phyloP scores from a whole-genome alignment of 2,888 invertebrate species.

The Archips xylosteana region DNA sequence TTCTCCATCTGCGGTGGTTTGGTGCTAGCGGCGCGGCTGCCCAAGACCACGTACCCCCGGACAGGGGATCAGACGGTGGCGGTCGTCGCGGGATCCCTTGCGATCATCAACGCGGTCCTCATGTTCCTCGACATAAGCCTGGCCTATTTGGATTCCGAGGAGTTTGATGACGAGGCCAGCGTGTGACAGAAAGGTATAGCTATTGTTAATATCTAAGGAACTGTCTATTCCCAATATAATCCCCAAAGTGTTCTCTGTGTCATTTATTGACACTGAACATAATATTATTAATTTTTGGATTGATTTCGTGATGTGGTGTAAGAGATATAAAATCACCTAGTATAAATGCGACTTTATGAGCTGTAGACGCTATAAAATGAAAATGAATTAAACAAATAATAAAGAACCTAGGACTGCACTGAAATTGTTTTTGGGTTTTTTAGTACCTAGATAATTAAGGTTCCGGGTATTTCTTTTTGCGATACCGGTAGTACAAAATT shows the following conservation, averaged over 20 bases:
- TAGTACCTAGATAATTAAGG: neutral
- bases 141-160: constrained; percentile 79
- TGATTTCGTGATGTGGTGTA: neutral
- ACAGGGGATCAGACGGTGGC: constrained; percentile 69
- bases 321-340: neutral
- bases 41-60: constrained; percentile 57
- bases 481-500: neutral
- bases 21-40: constrained; percentile 61
- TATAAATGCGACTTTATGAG: constrained; percentile 5
- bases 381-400: neutral
- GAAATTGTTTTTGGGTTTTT: neutral
- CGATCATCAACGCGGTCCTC: constrained; percentile 65
- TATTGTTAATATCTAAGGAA: neutral
- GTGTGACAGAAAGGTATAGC: constrained; percentile 61
- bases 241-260: neutral
- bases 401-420: neutral
- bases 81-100: constrained; percentile 61
- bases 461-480: neutral
- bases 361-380: neutral
- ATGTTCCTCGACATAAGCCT: constrained; percentile 75
- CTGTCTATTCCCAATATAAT: neutral
- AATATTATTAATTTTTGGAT: neutral
- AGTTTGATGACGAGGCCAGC: constrained; percentile 74
- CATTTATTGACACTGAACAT: neutral
- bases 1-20: constrained; percentile 71